phyloP scores from a whole-genome alignment of 2,797 vertebrate genomes.

The Lagodon rhomboides region DNA sequence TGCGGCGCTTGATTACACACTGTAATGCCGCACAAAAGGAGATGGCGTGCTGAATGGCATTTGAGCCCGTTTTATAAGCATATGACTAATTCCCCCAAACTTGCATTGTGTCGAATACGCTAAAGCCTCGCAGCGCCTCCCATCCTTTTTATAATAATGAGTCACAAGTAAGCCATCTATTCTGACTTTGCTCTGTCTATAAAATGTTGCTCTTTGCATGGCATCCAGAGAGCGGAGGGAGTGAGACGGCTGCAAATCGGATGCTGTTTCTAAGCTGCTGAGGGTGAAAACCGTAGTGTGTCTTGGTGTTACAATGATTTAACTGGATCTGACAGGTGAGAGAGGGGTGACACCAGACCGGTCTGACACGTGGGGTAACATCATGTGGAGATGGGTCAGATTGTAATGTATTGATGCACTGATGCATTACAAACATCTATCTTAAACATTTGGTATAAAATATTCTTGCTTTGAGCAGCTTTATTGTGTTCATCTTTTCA shows the following conservation, averaged over 20 bases:
- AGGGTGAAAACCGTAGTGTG: slow-evolving; percentile 7
- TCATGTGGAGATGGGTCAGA: not conserved
- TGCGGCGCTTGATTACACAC: slow-evolving; percentile 73
- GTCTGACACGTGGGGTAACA: slow-evolving; percentile 2
- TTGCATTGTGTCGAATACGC: slow-evolving; percentile 55
- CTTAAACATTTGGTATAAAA: not conserved
- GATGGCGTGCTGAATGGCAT: slow-evolving; percentile 48
- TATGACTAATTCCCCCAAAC: slow-evolving; percentile 72
- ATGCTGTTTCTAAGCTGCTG: slow-evolving; percentile 20
- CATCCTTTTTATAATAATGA: slow-evolving; percentile 62
- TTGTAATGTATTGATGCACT: not conserved
- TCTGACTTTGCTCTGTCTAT: slow-evolving; percentile 48
- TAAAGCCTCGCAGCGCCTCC: slow-evolving; percentile 56
- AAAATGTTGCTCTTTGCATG: slow-evolving; percentile 49
- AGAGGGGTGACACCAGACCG: slow-evolving; percentile 11
- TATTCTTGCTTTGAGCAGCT: not conserved
- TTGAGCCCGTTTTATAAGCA: slow-evolving; percentile 63
- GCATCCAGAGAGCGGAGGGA: slow-evolving; percentile 29
- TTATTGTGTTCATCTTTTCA: too few species aligned
- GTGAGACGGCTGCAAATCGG: slow-evolving; percentile 27
- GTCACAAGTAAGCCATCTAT: slow-evolving; percentile 61
- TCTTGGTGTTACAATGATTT: slow-evolving; percentile 18
- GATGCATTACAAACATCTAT: not conserved
- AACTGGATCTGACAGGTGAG: slow-evolving; percentile 39
- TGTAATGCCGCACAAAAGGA: slow-evolving; percentile 68